Evolutionary conservation across 2,113 vertebrate genomes (phyloP).

Genomic region (Isurus oxyrinchus): DNA sequence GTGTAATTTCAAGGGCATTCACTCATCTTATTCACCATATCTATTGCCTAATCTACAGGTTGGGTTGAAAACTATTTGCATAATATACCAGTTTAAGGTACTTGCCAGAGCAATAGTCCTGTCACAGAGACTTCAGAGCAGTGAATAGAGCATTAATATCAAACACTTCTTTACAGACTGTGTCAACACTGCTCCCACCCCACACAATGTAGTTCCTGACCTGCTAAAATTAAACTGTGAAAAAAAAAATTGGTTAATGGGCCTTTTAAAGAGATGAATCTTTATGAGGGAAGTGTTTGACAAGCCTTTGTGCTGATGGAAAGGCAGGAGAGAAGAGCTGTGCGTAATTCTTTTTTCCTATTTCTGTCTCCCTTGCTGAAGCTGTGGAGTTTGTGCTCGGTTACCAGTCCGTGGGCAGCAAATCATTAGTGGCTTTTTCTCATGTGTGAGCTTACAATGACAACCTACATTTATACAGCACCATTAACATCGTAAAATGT

Average conservation of each 20-base stretch:
- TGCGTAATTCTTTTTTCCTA: background rate
- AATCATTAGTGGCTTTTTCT: background rate
- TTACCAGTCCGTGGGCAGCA: background rate
- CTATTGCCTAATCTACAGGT: background rate
- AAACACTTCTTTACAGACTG: background rate
- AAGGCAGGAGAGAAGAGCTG: background rate
- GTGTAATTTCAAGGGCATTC: background rate
- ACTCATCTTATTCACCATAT: background rate
- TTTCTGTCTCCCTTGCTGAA: too few relatives aligned
- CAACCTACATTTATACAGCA: background rate
- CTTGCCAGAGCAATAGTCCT: background rate
- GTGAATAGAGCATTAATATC: background rate
- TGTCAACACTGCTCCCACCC: background rate
- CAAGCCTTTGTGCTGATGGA: background rate
- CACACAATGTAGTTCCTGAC: slow-evolving; percentile 2
- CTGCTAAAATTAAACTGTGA: background rate
- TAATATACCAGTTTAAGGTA: slow-evolving; percentile 28
- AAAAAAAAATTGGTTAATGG: slow-evolving; percentile 12
- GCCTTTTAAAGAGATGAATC: background rate
- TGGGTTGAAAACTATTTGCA: background rate
- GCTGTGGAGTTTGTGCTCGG: background rate
- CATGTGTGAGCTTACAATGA: background rate
- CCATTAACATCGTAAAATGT: background rate
- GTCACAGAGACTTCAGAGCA: background rate
- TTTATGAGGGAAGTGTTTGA: background rate